phyloP scores from a whole-genome alignment of 2,797 vertebrate species.

The Arctocebus calabarensis region DNA sequence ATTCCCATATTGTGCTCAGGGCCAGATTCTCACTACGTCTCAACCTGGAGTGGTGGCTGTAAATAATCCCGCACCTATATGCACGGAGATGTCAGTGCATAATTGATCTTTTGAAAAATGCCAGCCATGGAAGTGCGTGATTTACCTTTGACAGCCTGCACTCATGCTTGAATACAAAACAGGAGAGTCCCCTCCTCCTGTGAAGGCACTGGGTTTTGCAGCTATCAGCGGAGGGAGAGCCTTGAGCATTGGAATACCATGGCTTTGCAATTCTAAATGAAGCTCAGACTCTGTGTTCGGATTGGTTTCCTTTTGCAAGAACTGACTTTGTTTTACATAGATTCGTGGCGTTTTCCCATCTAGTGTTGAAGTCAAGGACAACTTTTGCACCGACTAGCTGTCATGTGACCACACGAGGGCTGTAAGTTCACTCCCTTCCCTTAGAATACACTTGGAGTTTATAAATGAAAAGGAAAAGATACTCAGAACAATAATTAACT shows the following conservation, averaged over 20 bases:
- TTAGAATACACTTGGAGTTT: neutral
- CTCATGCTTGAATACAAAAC: neutral
- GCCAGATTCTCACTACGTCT: slow-evolving; percentile 65
- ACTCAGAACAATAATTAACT: neutral
- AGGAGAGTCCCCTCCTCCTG: accelerated
- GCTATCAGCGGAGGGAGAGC: accelerated
- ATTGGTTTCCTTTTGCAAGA: neutral
- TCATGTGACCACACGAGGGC: neutral
- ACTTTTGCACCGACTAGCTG: neutral
- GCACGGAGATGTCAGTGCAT: neutral
- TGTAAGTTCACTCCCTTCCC: accelerated
- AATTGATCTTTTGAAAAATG: neutral
- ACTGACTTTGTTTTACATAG: neutral
- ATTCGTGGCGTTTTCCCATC: neutral
- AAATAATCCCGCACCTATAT: accelerated
- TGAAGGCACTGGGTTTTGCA: accelerated
- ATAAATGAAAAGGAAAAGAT: neutral
- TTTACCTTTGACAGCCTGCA: neutral
- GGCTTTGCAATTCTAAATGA: neutral
- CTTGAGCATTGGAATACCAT: accelerated
- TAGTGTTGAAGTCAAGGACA: neutral
- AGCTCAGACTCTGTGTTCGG: neutral
- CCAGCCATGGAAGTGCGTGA: accelerated
- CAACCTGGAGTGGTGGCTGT: neutral
- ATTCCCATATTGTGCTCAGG: slow-evolving; percentile 60